These are phyloP conservation scores for Sinocyclocheilus maitianheensis DNA, from an alignment of 2,113 vertebrate species.

Conservation along the genomic window DNA sequence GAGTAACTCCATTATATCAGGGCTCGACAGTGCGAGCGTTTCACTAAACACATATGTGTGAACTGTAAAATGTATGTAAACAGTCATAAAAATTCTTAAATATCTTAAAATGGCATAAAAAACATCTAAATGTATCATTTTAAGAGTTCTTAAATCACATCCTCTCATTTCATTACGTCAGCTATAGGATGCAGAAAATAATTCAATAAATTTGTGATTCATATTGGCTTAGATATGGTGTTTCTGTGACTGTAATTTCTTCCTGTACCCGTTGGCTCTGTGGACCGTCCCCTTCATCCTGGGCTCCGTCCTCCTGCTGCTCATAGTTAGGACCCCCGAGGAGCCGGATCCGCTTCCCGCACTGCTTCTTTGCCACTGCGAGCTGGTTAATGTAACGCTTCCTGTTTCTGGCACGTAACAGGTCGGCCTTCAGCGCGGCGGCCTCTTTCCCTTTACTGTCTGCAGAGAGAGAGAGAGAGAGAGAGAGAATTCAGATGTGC, in stretches of 20 bases:
- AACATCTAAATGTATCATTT: too few relatives aligned
- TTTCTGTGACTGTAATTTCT: too few relatives aligned
- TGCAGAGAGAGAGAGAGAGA: slow-evolving; percentile 47
- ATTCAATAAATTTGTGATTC: too few relatives aligned
- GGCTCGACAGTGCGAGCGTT: too few relatives aligned
- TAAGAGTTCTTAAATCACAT: background rate
- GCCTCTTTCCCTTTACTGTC: slow-evolving; percentile 92
- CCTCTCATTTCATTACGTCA: background rate
- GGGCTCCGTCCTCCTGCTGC: slow-evolving; percentile 81
- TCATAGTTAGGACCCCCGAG: slow-evolving; percentile 93
- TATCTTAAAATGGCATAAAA: too few relatives aligned
- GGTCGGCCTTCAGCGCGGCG: slow-evolving; percentile 95
- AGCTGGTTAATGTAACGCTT: slow-evolving; percentile 98
- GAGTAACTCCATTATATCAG: background rate
- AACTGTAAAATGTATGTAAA: too few relatives aligned
- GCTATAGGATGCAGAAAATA: background rate
- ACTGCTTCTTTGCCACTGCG: slow-evolving; percentile 98
- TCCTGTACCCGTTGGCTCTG: slow-evolving; percentile 87
- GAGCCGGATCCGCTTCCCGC: slow-evolving; percentile 91
- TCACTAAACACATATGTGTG: too few relatives aligned
- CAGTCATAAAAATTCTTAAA: too few relatives aligned
- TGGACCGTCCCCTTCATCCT: slow-evolving; percentile 86
- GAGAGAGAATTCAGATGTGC: background rate
- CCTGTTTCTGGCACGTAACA: slow-evolving; percentile 94
- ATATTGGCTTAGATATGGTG: too few relatives aligned